Base-by-base conservation (phyloP, 2,113 vertebrate genomes). In the Clarias batrachus region DNA sequence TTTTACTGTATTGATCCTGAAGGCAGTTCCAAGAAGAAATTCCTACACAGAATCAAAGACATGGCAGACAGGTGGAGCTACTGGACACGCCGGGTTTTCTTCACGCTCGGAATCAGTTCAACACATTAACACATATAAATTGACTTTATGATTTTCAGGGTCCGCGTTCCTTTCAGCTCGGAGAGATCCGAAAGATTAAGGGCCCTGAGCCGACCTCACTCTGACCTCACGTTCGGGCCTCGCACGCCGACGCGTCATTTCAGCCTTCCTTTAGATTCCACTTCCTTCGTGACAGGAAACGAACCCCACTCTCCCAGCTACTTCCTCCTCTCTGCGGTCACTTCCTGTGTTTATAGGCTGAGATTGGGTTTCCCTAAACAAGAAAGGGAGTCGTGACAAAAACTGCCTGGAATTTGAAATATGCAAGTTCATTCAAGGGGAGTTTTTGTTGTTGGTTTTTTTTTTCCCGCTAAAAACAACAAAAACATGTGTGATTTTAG, bases 281-380 rank as follows among this genome's bases (percentile, higher is more conserved):
- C 85, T 90, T 90, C 90, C 87, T 91, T 71, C 56, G 48, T 82
- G 70, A 70, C 73, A 90, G 89, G 91, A 90, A 90, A 80, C 54
- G n/a, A 76, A 27, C 56, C 57, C 79, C 52, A 23, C 68, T 74
- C 17, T 56, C n/a, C 56, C n/a, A 60, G 86, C 76, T 73, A 65
- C 68, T 77, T 79, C 83, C 74, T 78, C 57, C n/a, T 83, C 74
- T 84, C 80, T 62, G 37, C 56, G 41, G 80, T 60, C 76, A 88
- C 54, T 62, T 88, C 85, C 85, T 89, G 57, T 86, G 60, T 88
- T 88, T 79, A 82, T 73, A 54, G 41, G 65, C 87, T 62, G 66
- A 77, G 76, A 60, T 84, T 65, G 70, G 80, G 71, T n/a, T 88
- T 85, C 65, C 80, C 70, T 87, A 82, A 83, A 82, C 80, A 82